Base-by-base conservation (phyloP, 2,888 invertebrate species). In the Scaptomyza parva region DNA sequence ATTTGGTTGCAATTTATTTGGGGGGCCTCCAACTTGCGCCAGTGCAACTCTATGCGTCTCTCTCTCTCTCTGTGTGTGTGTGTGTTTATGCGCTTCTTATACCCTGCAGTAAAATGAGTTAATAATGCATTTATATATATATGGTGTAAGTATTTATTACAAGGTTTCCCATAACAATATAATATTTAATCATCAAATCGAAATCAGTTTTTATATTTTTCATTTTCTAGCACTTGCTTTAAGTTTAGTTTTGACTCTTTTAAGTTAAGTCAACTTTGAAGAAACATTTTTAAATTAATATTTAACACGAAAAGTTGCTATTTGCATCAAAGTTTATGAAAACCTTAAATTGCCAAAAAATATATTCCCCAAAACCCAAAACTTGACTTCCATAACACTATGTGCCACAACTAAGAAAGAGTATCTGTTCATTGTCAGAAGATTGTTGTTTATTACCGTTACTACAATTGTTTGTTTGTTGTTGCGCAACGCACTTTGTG, bases 1-100 rank as follows among this genome's bases (percentile, higher is more conserved):
- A 83, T 84, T 82, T 85, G 86, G 77, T 73, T 77, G 86, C 72
- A 87, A 85, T 85, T 87, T 86, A 83, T 84, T 80, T 86, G 76
- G 76, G 70, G 75, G 69, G 58, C 70, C 74, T 58, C 60, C 65
- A 66, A 70, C 28, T 50, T 35, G 55, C 11, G 8, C 61, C n/a
- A n/a, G n/a, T 61, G 70, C 58, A 62, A 65, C 62, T 60, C 37
- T 35, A 8, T 33, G 35, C 17, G 14, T 17, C 17, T 37, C 9
- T 54, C 60, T 40, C 58, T 33, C n/a, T n/a, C n/a, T 33, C n/a
- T 33, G 33, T n/a, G 33, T 33, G 3, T 14, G 35, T 35, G 37
- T 37, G 37, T 54, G 57, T 45, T 52, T 35, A 12, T 35, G 39
- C 35, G 24, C 18, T 37, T 37, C 22, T 26, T 30, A 39, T 59